Evolutionary conservation across 2,113 vertebrate species (phyloP), one percentile per base, ranked within the genome.

Genomic region (Phylloscopus whistleri): DNA sequence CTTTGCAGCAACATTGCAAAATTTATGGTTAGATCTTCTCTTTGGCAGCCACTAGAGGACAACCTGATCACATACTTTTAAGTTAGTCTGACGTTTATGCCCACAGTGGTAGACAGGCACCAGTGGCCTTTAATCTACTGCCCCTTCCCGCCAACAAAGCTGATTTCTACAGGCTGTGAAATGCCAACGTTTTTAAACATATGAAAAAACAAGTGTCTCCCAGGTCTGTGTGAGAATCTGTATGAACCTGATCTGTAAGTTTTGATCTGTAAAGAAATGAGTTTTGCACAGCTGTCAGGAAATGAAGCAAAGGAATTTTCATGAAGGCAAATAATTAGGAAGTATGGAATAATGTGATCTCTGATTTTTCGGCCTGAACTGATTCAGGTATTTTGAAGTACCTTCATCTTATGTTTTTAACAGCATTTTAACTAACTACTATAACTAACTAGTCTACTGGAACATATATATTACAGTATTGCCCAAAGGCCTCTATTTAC

Each of bases 21-120:
- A 93, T 94, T 95, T 93, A 66, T 85, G 67, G 33, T 93, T 91
- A 93, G 76, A 89, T 80, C 78, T 94, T 96, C 78, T 95, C 94
- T 93, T 93, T 96, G 93, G 82, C 91, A 95, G 92, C 94, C 96
- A 96, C 95, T 97, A 96, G 96, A 95, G 96, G 94, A 97, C 96
- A 96, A 97, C 94, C 89, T 96, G 93, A 93, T 94, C 90, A 95
- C 92, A 85, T 70, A 94, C 75, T 95, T 95, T 62, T 88, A 94
- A 93, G 22, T 66, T 80, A 69, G 51, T 69, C 43, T 89, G 89
- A 92, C 6, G 8, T 93, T 95, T 76, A 84, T 91, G 73, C 55
- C 91, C 81, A 30, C 16, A 52, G 63, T 3, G 0, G 22, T 43
- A 31, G 51, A 58, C 0, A 79, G 27, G 43, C 21, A 86, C 60